A percentile compares a stretch with the other conserved stretches of the same genome.
These are phyloP conservation scores for Lophotis ruficrista DNA, from an alignment of 2,113 vertebrate species.

Conservation along the genomic window DNA sequence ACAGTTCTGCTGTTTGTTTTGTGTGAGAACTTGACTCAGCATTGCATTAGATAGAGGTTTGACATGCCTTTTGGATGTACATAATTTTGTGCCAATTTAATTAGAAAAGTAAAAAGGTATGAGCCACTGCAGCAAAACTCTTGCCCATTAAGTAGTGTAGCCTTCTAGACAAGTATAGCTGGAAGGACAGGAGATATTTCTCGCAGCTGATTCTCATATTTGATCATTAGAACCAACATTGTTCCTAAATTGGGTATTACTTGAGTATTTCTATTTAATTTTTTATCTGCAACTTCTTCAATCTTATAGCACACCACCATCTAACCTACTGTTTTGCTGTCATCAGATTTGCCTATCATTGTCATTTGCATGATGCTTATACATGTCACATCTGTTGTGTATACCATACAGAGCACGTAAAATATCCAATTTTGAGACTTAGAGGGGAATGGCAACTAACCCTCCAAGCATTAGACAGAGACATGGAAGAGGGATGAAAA, in stretches of 20 bases:
- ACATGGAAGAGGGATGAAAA: background rate
- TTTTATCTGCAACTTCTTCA: background rate
- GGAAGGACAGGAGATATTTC: background rate
- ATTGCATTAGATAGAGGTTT: background rate
- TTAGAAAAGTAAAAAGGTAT: background rate
- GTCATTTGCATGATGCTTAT: background rate
- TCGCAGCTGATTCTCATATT: background rate
- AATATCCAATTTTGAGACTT: background rate
- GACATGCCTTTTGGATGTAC: background rate
- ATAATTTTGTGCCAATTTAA: background rate
- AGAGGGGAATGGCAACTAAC: background rate
- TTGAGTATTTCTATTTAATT: background rate
- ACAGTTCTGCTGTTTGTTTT: background rate
- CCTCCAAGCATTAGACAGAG: background rate
- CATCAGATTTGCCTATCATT: background rate
- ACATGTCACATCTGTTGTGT: background rate
- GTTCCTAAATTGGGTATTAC: background rate
- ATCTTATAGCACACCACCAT: background rate
- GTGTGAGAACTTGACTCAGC: background rate
- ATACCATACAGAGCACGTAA: background rate
- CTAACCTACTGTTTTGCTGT: background rate
- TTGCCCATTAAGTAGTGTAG: background rate
- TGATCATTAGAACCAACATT: background rate
- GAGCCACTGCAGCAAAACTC: background rate
- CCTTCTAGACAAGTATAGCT: background rate